A percentile compares a stretch with the other conserved stretches of the same genome.
Conservation (phyloP, 2,888 invertebrate genomes). For the Papilio elwesi region DNA sequence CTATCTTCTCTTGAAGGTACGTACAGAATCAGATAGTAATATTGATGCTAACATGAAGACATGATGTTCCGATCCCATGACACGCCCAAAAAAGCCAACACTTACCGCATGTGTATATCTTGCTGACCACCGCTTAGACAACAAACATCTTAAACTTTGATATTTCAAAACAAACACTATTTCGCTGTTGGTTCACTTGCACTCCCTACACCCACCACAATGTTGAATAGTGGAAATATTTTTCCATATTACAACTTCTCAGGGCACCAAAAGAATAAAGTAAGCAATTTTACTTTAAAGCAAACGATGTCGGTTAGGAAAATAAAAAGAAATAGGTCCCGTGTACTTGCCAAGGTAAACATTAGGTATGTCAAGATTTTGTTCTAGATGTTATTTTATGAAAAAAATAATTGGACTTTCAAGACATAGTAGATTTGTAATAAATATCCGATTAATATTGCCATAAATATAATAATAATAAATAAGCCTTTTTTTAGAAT, state of each 20-base stretch:
- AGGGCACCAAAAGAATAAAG: constrained; percentile 22
- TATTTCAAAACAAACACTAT: constrained; percentile 13
- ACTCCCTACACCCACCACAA: constrained; percentile 8
- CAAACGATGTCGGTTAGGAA: constrained; percentile 24
- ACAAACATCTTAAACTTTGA: neutral
- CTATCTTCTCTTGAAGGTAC: neutral
- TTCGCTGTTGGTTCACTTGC: constrained; percentile 5
- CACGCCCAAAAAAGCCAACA: neutral
- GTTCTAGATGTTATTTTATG: constrained; percentile 43
- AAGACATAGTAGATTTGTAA: neutral
- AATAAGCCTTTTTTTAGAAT: too few relatives aligned
- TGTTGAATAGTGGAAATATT: constrained; percentile 40
- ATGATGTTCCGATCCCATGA: too few relatives aligned
- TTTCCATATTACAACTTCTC: constrained; percentile 28
- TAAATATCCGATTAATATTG: too few relatives aligned
- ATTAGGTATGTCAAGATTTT: constrained; percentile 72
- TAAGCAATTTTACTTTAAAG: constrained; percentile 27
- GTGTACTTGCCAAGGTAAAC: constrained; percentile 60
- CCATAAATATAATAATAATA: too few relatives aligned
- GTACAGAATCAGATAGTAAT: too few relatives aligned
- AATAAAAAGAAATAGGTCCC: constrained; percentile 21
- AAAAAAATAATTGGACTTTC: constrained; percentile 59
- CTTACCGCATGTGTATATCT: neutral
- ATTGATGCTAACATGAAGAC: too few relatives aligned
- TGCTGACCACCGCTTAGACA: neutral